Evolutionary conservation across 2,888 invertebrate genomes (phyloP), one percentile per base, ranked within the genome.

Genomic region (Epinotia bilunana): DNA sequence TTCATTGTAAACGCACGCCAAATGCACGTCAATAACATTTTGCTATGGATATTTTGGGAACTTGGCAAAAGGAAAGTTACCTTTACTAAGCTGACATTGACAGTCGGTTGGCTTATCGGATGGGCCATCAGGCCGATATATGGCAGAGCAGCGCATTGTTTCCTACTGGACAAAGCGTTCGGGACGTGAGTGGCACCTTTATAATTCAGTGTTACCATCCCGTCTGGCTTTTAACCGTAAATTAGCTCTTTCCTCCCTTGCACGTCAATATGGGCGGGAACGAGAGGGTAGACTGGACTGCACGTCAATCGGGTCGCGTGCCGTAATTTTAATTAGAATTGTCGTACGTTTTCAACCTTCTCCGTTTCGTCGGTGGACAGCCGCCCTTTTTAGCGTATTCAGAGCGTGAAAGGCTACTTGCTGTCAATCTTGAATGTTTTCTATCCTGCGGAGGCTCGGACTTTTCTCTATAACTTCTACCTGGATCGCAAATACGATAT

Each of bases 401-500:
- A 62, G 75, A 75, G 75, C 75, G 72, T 75, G 75, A 75, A 75
- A 72, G 65, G 75, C 75, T 75, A 67, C 61, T 46, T 75, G 62
- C 61, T 57, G 75, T 55, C 73, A 61, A 65, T 46, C 46, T 65
- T n/a, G 39, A 64, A 39, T 53, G 58, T 49, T 46, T 1, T 39
- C 33, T 58, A 69, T 67, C 9, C 43, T 39, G n/a, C 23, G 46
- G 11, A 57, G 57, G 46, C n/a, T 20, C 67, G 20, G 12, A 23
- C 43, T 46, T 20, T 16, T 73, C 49, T 9, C 33, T 39, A 12
- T 39, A 13, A 46, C 18, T 60, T 6, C 46, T 20, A 23, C 7
- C n/a, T 58, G 43, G 49, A 60, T 11, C 9, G 12, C 11, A n/a
- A 69, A 69, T 43, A 9, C 20, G 5, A 43, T 18, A 53, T 7